Evolutionary conservation across 2,888 invertebrate genomes (phyloP).

Genomic region (Siphonodentalium dalli): DNA sequence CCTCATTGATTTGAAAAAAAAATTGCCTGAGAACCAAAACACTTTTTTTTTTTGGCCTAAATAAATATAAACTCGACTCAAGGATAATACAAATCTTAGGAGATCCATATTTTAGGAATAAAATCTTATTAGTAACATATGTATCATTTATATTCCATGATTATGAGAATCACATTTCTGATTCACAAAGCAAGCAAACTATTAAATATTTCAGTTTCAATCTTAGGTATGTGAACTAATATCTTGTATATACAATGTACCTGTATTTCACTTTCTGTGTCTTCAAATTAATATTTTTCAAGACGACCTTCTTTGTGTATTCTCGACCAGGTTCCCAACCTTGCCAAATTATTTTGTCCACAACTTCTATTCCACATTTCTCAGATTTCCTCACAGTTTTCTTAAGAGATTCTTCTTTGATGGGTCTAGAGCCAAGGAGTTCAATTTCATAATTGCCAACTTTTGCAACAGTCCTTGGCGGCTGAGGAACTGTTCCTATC

Average conservation of each 20-base stretch:
- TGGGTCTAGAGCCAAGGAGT: constrained; percentile 47
- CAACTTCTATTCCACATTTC: constrained; percentile 58
- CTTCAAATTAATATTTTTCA: constrained; percentile 62
- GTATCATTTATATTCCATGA: too few species aligned
- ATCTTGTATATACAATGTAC: constrained; percentile 40
- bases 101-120: too few species aligned
- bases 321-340: constrained; percentile 64
- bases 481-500: too few species aligned
- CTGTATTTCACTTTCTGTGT: constrained; percentile 62
- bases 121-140: too few species aligned
- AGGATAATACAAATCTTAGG: too few species aligned
- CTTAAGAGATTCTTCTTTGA: too few species aligned
- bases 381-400: constrained; percentile 28
- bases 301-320: constrained; percentile 59
- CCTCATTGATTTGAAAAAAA: too few species aligned
- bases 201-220: background rate
- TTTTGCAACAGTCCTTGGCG: background rate
- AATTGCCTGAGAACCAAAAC: too few species aligned
- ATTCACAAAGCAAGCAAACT: background rate
- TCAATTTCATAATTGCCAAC: constrained; percentile 43
- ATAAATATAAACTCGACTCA: too few species aligned
- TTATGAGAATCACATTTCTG: background rate
- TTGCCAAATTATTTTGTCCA: constrained; percentile 53
- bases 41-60: too few species aligned
- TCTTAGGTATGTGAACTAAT: too few species aligned